phyloP scores from a whole-genome alignment of 2,113 vertebrate species.

The Dascyllus trimaculatus region DNA sequence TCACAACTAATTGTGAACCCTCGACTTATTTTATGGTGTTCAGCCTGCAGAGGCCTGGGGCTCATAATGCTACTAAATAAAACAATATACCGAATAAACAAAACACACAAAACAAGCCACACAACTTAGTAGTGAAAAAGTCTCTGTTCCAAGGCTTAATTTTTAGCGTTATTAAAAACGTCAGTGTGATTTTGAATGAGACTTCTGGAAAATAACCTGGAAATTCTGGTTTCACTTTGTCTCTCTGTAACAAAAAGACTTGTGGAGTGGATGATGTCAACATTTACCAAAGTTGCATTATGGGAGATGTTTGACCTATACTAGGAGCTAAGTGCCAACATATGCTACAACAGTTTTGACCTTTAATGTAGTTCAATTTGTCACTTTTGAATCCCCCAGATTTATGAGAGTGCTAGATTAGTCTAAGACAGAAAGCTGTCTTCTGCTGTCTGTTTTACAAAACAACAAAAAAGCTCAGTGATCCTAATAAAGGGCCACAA shows the following conservation, averaged over 20 bases:
- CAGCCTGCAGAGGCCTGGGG: background rate
- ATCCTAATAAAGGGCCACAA: background rate
- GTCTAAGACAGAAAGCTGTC: slow-evolving; percentile 12
- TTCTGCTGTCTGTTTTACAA: background rate
- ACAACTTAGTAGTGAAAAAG: background rate
- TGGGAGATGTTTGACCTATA: slow-evolving; percentile 15
- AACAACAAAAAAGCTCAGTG: slow-evolving; percentile 4
- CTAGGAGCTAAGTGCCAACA: background rate
- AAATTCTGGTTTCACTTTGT: background rate
- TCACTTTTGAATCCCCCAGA: background rate
- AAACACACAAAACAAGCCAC: background rate
- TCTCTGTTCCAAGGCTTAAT: background rate
- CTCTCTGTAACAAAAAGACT: background rate
- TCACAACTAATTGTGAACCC: background rate
- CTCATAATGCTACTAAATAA: background rate
- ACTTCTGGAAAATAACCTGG: background rate
- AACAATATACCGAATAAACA: background rate
- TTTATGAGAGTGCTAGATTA: background rate
- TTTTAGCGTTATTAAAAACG: background rate
- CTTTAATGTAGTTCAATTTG: background rate
- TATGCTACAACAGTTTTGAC: slow-evolving; percentile 11
- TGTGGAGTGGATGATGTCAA: background rate
- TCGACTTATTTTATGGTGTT: background rate
- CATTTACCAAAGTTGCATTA: slow-evolving; percentile 2
- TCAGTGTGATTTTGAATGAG: background rate